Evolutionary conservation across 2,797 vertebrate genomes (phyloP), one percentile per base, ranked within the genome.

Genomic region (Anableps anableps): DNA sequence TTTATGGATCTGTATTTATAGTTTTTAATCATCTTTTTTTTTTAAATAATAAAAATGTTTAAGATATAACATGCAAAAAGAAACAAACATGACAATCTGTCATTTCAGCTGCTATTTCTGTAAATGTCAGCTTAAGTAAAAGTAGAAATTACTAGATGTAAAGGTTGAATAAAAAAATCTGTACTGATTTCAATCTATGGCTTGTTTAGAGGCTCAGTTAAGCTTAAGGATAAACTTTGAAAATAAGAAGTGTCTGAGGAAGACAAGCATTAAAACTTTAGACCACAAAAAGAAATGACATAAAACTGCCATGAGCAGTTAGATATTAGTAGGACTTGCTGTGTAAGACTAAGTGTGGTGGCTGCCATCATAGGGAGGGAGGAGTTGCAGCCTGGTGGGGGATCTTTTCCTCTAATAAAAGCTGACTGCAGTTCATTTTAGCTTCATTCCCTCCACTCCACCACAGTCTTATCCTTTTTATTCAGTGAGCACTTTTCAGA

Each of bases 211-310:
- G 36, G 29, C 58, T 31, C 14, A 62, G 16, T 7, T 36, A 66
- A 68, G 75, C 36, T 34, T 72, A 9, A 72, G 38, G 7, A 19
- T 29, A 14, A 26, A 76, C 17, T 82, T 82, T 77, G n/a, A 80
- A 58, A 68, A 53, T 26, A 53, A 70, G 74, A 53, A 70, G 74
- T 80, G 29, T 77, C 72, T 19, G 68, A 70, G 77, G 17, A 74
- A 77, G 76, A 82, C 38, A 43, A 31, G 84, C 77, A 86, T 83
- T 83, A 83, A 88, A 91, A 86, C 71, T 84, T 72, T 36, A 78
- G 85, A 82, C 45, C 75, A 77, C 81, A 85, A 84, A 83, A 83
- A 84, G 78, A 82, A 85, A 88, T 77, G 74, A 87, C 85, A 79
- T 79, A 82, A 86, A 79, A 90, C 75, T n/a, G 88, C 82, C 86